phyloP scores from a whole-genome alignment of 2,797 vertebrate genomes.

The Fundulus diaphanus region DNA sequence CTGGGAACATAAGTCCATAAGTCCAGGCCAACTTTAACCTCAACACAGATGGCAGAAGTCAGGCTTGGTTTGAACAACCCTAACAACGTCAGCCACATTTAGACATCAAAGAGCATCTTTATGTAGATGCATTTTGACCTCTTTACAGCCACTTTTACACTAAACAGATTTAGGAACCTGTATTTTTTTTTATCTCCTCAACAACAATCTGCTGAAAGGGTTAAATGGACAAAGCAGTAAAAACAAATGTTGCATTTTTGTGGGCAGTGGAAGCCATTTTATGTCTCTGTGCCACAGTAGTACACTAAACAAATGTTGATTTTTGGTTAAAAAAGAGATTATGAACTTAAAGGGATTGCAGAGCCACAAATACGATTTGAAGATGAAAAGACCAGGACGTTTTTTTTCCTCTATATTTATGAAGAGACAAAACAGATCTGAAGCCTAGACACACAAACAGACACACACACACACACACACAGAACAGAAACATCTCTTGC shows the following conservation, averaged over 20 bases:
- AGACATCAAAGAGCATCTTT: not conserved
- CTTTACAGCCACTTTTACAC: not conserved
- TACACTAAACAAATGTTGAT: conserved; percentile 18
- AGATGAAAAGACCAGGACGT: conserved; percentile 28
- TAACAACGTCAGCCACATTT: not conserved
- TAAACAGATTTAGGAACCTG: not conserved
- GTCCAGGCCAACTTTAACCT: not conserved
- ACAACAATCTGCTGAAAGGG: not conserved
- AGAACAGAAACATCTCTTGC: conserved; percentile 56
- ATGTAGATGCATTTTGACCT: not conserved
- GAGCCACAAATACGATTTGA: conserved; percentile 43
- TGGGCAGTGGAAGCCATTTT: not conserved
- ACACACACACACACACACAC: not conserved
- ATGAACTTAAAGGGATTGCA: conserved; percentile 49
- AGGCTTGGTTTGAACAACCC: not conserved
- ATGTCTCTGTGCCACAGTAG: conserved; percentile 2
- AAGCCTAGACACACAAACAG: conserved; percentile 3
- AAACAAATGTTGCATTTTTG: conserved; percentile 15
- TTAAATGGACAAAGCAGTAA: not conserved
- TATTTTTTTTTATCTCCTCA: not conserved
- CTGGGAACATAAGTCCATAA: not conserved
- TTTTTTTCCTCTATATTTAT: conserved; percentile 18
- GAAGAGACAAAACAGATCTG: conserved; percentile 59
- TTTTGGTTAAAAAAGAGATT: conserved; percentile 25
- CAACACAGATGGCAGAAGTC: not conserved